Evolutionary conservation across 2,888 invertebrate genomes (phyloP), one percentile per base, ranked within the genome.

Genomic region (Plebejus melissa): DNA sequence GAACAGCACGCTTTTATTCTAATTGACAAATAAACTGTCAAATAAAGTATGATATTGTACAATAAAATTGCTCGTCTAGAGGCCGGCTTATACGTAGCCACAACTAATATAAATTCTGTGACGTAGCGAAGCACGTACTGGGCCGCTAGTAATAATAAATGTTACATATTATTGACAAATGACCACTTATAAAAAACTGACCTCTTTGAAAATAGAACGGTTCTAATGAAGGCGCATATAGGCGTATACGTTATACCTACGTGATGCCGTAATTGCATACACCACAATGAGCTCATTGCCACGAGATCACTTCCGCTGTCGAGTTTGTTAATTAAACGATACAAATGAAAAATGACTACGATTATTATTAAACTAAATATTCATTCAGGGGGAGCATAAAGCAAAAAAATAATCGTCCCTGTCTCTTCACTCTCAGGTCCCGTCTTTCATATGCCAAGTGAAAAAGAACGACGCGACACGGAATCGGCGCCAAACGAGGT

Each of bases 251-350:
- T 54, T 58, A 58, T 7, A 58, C n/a, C 22, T 1, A 60, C 28
- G 60, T 60, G 7, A 60, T 11, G 11, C 58, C 28, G 60, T 65
- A 65, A 65, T 65, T 65, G 60, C 60, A 65, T 65, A 5, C 65
- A 65, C 22, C 22, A 65, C 32, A 65, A 65, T 16, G 65, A 65
- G 32, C 65, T 65, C 65, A 65, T 36, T 36, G 65, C 65, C 65
- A 32, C 65, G 32, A 65, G 32, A 65, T 36, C 65, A 13, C 65
- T 32, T 65, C 65, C 65, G 65, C 65, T 36, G 65, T 28, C 28
- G 60, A 28, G 60, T 60, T 32, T 32, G 36, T 65, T 65, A 65
- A 65, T 65, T 36, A 13, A 13, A 13, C 32, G 65, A 65, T 65
- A 65, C 65, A 36, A 65, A 65, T 22, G 28, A 60, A 60, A 60